A percentile compares a stretch with the other conserved stretches of the same genome.
Evolutionary conservation across 2,888 invertebrate species (phyloP).

Genomic region (Agonum fuliginosum): DNA sequence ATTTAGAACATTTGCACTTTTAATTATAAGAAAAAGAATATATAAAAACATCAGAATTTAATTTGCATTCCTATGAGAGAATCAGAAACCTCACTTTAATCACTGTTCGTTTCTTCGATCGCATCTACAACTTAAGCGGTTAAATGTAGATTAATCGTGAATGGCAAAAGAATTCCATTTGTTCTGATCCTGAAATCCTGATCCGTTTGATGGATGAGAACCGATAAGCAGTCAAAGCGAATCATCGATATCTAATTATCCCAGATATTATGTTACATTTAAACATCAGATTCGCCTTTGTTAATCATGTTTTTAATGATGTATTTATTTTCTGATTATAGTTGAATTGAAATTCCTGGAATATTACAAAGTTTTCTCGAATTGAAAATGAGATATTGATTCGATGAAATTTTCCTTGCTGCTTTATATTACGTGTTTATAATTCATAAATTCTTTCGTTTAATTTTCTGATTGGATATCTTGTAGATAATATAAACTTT

Average conservation of each 20-base stretch:
- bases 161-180: constrained; percentile 25
- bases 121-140: not conserved
- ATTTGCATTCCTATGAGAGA: constrained; percentile 10
- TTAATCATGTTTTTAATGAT: constrained; percentile 22
- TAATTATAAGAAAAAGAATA: not conserved
- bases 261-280: constrained; percentile 32
- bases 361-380: constrained; percentile 14
- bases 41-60: constrained; percentile 6
- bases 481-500: constrained; percentile 11
- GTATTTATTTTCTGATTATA: constrained; percentile 47
- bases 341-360: constrained; percentile 32
- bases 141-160: not conserved
- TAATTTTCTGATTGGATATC: constrained; percentile 28
- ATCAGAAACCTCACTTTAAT: not conserved
- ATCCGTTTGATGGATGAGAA: constrained; percentile 30
- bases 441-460: constrained; percentile 38
- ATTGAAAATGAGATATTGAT: constrained; percentile 45
- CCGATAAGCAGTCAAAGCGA: not conserved
- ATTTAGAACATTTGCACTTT: too few relatives aligned
- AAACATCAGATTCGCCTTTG: not conserved
- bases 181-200: too few relatives aligned
- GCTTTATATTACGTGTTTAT: constrained; percentile 23
- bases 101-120: not conserved
- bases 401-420: not conserved
- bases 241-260: constrained; percentile 34